These are phyloP conservation scores for Torymus texanus DNA, from an alignment of 2,888 invertebrate species.

Conservation along the genomic window DNA sequence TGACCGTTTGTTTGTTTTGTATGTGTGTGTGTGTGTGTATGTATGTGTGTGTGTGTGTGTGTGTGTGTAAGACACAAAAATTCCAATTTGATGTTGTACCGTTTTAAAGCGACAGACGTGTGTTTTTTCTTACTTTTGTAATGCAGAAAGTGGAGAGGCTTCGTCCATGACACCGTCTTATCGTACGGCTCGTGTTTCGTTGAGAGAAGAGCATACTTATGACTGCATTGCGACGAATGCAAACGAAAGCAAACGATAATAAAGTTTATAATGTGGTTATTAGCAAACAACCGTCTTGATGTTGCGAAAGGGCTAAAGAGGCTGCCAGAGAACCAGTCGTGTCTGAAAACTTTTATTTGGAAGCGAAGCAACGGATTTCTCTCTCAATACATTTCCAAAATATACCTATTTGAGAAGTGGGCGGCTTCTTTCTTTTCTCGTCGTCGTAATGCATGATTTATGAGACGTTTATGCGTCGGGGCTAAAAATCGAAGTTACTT, in stretches of 20 bases:
- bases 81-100: slow-evolving; percentile 39
- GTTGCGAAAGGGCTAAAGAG: neutral
- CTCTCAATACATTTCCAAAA: slow-evolving; percentile 17
- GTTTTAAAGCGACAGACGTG: slow-evolving; percentile 49
- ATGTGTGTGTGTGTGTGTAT: slow-evolving; percentile 14
- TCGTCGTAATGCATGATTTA: slow-evolving; percentile 22
- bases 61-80: slow-evolving; percentile 35
- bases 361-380: slow-evolving; percentile 9
- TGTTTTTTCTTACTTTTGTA: slow-evolving; percentile 54
- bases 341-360: slow-evolving; percentile 7
- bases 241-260: slow-evolving; percentile 29
- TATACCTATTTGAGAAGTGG: slow-evolving; percentile 23
- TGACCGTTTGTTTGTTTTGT: slow-evolving; percentile 3
- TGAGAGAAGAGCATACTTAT: slow-evolving; percentile 56
- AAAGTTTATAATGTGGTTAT: slow-evolving; percentile 18
- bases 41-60: slow-evolving; percentile 16
- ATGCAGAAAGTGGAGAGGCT: slow-evolving; percentile 55
- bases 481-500: slow-evolving; percentile 20
- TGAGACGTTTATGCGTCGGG: neutral
- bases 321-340: slow-evolving; percentile 19
- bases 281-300: neutral
- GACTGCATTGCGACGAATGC: slow-evolving; percentile 47
- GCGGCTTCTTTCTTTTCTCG: slow-evolving; percentile 28
- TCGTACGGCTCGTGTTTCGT: slow-evolving; percentile 57
- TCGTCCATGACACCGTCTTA: slow-evolving; percentile 56